Conservation (phyloP, 2,888 invertebrate genomes). For the Dinocampus coccinellae region DNA sequence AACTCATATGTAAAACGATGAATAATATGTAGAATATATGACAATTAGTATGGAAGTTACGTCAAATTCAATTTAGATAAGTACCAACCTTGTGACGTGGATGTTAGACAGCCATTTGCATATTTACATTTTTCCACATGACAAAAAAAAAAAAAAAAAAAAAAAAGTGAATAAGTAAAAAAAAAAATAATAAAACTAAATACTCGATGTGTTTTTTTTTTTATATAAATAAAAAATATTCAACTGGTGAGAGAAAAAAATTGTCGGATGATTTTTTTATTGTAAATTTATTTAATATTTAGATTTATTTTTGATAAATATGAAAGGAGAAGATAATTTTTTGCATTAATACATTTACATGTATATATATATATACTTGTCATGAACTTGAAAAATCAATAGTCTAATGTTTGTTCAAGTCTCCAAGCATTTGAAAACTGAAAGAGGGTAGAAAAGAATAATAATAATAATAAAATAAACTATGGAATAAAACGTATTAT, state of each 20-base stretch:
- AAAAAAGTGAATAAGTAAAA: too few species aligned
- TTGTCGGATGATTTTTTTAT: too few species aligned
- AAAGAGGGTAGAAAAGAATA: not conserved
- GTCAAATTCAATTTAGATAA: slow-evolving; percentile 1
- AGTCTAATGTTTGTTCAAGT: too few species aligned
- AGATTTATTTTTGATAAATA: too few species aligned
- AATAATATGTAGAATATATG: not conserved
- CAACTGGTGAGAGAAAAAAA: not conserved
- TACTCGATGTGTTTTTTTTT: too few species aligned
- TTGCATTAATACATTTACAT: too few species aligned
- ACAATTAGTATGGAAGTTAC: not conserved
- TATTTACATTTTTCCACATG: not conserved
- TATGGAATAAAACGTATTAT: not conserved
- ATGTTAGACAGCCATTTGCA: not conserved
- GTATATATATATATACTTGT: not conserved
- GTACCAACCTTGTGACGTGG: slow-evolving; percentile 1
- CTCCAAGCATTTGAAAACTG: too few species aligned
- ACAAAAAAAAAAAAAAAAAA: not conserved
- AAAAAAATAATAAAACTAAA: too few species aligned
- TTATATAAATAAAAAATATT: not conserved
- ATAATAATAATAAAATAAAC: not conserved
- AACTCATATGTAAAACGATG: not conserved
- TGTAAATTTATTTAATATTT: too few species aligned
- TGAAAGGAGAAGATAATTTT: too few species aligned
- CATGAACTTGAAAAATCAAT: too few species aligned